These are phyloP conservation scores for Melanophora roralis DNA, from an alignment of 2,888 invertebrate species.

Conservation along the genomic window DNA sequence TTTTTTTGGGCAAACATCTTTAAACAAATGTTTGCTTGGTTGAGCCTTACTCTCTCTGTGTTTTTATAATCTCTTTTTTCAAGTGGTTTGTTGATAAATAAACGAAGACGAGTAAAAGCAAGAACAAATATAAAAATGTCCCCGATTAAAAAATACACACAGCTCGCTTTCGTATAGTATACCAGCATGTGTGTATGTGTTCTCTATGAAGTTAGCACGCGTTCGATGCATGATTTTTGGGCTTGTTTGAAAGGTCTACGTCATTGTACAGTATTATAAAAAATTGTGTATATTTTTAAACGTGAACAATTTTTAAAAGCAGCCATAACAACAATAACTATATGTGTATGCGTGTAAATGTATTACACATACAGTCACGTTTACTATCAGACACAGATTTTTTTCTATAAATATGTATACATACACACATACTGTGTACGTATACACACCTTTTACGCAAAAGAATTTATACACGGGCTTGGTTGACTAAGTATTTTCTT, in stretches of 20 bases:
- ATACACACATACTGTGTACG: not conserved
- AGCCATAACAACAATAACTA: conserved; percentile 27
- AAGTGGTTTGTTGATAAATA: not conserved
- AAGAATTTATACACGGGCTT: conserved; percentile 54
- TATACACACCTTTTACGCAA: not conserved
- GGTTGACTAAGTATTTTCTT: conserved; percentile 11
- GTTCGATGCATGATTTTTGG: conserved; percentile 68
- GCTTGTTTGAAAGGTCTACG: conserved; percentile 54
- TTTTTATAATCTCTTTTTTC: not conserved
- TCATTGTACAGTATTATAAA: conserved; percentile 35
- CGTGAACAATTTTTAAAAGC: conserved; percentile 22
- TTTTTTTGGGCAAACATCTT: too few species aligned
- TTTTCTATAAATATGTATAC: not conserved
- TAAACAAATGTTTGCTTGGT: not conserved
- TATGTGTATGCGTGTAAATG: not conserved
- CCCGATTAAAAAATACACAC: conserved; percentile 63
- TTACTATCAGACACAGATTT: not conserved
- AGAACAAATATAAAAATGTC: conserved; percentile 3
- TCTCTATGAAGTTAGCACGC: conserved; percentile 64
- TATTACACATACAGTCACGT: not conserved
- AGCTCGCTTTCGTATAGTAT: not conserved
- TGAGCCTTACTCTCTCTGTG: not conserved
- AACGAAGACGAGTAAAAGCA: not conserved
- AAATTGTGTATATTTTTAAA: conserved; percentile 53
- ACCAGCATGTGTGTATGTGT: not conserved